Conservation (phyloP, 1,140 invertebrate species). For the Drosophila leontia region DNA sequence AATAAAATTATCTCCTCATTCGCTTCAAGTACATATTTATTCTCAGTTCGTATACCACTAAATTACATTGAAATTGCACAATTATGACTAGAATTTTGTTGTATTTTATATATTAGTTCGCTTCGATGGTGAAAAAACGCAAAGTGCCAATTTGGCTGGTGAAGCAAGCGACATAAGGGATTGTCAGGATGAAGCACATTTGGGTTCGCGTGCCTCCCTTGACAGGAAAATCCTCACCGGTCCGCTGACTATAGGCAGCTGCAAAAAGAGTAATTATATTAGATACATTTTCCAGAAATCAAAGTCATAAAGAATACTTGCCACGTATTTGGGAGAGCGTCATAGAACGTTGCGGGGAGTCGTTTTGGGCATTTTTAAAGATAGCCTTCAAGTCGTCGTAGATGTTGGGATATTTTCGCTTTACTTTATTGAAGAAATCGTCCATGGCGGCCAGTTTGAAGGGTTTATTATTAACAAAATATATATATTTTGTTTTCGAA, state of each 20-base stretch:
- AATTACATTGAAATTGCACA: conserved; percentile 35
- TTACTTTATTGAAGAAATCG: conserved; percentile 52
- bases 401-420: conserved; percentile 38
- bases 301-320: conserved; percentile 9
- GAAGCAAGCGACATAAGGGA: conserved; percentile 55
- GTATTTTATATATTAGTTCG: neutral
- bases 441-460: conserved; percentile 44
- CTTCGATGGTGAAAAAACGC: conserved; percentile 45
- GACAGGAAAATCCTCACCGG: conserved; percentile 51
- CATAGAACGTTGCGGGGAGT: conserved; percentile 42
- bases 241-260: conserved; percentile 47
- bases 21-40: neutral
- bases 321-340: conserved; percentile 63
- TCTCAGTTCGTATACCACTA: neutral
- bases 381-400: conserved; percentile 32
- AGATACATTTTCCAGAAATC: neutral
- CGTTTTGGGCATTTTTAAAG: conserved; percentile 32
- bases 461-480: neutral
- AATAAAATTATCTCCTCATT: neutral
- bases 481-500: neutral
- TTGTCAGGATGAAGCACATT: conserved; percentile 53
- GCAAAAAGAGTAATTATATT: conserved; percentile 20
- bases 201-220: conserved; percentile 53
- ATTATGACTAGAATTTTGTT: neutral
- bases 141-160: conserved; percentile 53